Evolutionary conservation across 53 echinoderm and acorn worm species (phyloP).

Genomic region (Patiria pectinifera): DNA sequence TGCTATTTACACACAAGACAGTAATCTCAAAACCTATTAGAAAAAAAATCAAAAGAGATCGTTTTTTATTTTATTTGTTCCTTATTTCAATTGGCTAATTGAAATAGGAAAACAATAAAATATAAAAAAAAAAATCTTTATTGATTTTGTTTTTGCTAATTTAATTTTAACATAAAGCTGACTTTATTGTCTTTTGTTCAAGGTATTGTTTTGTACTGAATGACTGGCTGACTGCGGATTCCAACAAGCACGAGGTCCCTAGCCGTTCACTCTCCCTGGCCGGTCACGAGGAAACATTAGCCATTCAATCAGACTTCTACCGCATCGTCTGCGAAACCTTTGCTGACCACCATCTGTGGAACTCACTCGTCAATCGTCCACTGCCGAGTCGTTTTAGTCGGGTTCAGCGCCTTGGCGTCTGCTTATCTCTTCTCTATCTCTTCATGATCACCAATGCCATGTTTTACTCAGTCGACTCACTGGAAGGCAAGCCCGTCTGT

Average conservation of each 20-base stretch:
- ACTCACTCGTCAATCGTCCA: slow-evolving; percentile 71
- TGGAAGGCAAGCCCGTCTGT: slow-evolving; percentile 29
- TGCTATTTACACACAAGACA: too few relatives aligned
- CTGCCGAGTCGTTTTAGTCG: slow-evolving; percentile 68
- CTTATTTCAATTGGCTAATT: too few relatives aligned
- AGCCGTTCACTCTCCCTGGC: slow-evolving; percentile 57
- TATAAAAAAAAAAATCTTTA: too few relatives aligned
- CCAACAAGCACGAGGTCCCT: slow-evolving; percentile 38
- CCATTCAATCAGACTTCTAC: slow-evolving; percentile 58
- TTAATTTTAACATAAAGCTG: too few relatives aligned
- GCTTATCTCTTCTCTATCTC: slow-evolving; percentile 59
- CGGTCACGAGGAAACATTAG: slow-evolving; percentile 50
- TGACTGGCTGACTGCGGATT: slow-evolving; percentile 69
- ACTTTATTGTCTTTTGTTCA: background rate
- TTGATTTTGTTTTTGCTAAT: too few relatives aligned
- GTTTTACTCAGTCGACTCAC: slow-evolving; percentile 46
- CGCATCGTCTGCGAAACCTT: slow-evolving; percentile 65
- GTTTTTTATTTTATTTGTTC: too few relatives aligned
- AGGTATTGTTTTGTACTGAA: slow-evolving; percentile 72
- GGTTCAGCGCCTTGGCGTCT: slow-evolving; percentile 67
- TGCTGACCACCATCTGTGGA: slow-evolving; percentile 76
- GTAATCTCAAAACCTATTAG: too few relatives aligned
- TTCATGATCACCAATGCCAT: slow-evolving; percentile 76
- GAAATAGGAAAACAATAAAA: too few relatives aligned
- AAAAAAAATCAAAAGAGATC: too few relatives aligned